Conservation (phyloP, 2,888 invertebrate species). For the Archips crataeganus region DNA sequence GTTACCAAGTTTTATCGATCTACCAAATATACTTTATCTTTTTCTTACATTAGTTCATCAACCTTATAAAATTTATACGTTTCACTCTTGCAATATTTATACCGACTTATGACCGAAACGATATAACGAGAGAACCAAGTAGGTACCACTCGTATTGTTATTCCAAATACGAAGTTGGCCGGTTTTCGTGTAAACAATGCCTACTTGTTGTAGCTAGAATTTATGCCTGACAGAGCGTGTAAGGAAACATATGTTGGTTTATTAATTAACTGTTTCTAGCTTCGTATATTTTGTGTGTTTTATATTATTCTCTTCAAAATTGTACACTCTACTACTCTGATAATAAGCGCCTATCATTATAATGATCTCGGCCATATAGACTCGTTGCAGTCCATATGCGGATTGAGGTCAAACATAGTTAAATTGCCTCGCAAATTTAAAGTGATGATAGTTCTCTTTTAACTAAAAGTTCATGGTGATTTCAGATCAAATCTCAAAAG, state of each 20-base stretch:
- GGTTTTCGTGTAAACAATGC: conserved; percentile 40
- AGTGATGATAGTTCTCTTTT: not conserved
- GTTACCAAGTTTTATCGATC: not conserved
- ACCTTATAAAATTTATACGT: not conserved
- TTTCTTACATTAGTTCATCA: not conserved
- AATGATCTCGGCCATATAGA: not conserved
- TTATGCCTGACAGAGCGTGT: conserved; percentile 29
- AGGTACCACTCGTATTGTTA: conserved; percentile 11
- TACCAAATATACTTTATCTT: no score
- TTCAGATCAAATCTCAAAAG: not conserved
- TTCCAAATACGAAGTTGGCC: conserved; percentile 14
- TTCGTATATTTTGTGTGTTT: not conserved
- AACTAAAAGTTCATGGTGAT: not conserved
- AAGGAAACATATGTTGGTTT: conserved; percentile 23
- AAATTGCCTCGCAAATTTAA: not conserved
- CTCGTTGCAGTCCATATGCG: not conserved
- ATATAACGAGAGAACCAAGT: conserved; percentile 14
- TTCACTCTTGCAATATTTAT: conserved; percentile 6
- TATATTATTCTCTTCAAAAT: not conserved
- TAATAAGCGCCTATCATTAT: not conserved
- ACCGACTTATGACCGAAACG: conserved; percentile 16
- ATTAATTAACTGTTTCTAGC: conserved; percentile 31
- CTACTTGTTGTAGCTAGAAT: conserved; percentile 35
- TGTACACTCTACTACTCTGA: not conserved
- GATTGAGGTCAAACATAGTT: not conserved